These are phyloP conservation scores for Oscheius sp. DNA, from an alignment of 2,888 invertebrate species.

Conservation along the genomic window DNA sequence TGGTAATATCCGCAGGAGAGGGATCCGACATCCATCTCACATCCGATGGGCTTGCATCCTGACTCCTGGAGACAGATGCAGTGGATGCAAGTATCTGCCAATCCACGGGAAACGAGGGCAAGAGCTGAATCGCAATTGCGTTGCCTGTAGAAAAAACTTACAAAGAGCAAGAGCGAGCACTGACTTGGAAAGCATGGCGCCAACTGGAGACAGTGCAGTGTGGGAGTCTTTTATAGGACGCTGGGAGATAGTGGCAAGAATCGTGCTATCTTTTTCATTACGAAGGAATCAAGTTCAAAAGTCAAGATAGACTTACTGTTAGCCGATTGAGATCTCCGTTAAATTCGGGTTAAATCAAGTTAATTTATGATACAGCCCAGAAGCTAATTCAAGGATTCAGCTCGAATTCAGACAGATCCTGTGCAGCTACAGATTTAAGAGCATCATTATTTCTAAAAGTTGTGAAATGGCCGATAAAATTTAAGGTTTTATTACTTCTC, in stretches of 20 bases:
- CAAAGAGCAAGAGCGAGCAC: background rate
- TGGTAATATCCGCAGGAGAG: conserved; percentile 64
- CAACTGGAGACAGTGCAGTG: background rate
- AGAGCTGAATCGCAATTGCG: background rate
- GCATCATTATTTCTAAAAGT: too few relatives aligned
- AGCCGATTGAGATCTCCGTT: background rate
- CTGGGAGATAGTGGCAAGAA: background rate
- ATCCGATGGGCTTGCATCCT: conserved; percentile 61
- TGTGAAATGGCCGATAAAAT: too few relatives aligned
- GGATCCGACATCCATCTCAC: conserved; percentile 62
- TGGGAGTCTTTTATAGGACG: background rate
- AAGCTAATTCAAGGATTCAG: too few relatives aligned
- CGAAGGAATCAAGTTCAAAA: background rate
- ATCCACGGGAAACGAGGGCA: background rate
- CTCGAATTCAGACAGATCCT: too few relatives aligned
- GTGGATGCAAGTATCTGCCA: conserved; percentile 45
- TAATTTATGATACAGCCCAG: background rate
- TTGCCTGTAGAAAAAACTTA: background rate
- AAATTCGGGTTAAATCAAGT: background rate
- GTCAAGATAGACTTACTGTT: background rate
- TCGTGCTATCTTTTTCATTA: background rate
- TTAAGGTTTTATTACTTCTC: too few relatives aligned
- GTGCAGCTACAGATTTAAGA: too few relatives aligned
- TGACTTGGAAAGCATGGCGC: conserved; percentile 10
- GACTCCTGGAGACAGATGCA: conserved; percentile 62